Percentiles rank a stretch among this genome's conserved stretches.
Conservation (phyloP, 2,113 vertebrate species). For the Odocoileus hemionus region DNA sequence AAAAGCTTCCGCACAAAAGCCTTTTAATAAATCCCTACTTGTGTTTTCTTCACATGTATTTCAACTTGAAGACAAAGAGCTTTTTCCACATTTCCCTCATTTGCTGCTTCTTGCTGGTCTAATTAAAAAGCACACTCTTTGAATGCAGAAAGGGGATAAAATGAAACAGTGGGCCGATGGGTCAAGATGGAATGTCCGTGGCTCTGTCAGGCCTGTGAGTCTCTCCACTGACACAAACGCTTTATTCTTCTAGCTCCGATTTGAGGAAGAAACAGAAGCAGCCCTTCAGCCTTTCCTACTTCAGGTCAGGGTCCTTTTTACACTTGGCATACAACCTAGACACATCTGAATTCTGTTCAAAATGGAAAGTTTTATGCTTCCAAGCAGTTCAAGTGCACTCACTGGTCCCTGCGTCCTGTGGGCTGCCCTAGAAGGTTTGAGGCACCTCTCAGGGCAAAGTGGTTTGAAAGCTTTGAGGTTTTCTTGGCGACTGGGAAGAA, state of each 20-base stretch:
- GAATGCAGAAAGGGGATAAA: neutral
- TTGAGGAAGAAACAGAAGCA: neutral
- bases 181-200: neutral
- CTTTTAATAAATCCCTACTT: constrained; percentile 23
- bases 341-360: constrained; percentile 10
- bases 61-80: constrained; percentile 2
- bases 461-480: constrained; percentile 58
- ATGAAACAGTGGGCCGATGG: neutral
- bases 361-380: constrained; percentile 25
- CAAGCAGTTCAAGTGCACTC: constrained; percentile 20
- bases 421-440: neutral
- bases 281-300: neutral
- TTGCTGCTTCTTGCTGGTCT: neutral
- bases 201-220: neutral
- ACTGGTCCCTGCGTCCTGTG: neutral
- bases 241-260: neutral
- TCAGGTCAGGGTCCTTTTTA: constrained; percentile 13
- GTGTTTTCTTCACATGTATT: constrained; percentile 13
- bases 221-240: neutral
- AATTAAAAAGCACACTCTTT: neutral
- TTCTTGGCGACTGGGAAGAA: constrained; percentile 53
- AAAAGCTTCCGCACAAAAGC: neutral
- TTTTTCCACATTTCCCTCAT: neutral
- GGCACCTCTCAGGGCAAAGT: constrained; percentile 35
- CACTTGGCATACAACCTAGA: neutral